phyloP scores from a whole-genome alignment of 2,888 invertebrate genomes.

The Hoplodrina ambigua region DNA sequence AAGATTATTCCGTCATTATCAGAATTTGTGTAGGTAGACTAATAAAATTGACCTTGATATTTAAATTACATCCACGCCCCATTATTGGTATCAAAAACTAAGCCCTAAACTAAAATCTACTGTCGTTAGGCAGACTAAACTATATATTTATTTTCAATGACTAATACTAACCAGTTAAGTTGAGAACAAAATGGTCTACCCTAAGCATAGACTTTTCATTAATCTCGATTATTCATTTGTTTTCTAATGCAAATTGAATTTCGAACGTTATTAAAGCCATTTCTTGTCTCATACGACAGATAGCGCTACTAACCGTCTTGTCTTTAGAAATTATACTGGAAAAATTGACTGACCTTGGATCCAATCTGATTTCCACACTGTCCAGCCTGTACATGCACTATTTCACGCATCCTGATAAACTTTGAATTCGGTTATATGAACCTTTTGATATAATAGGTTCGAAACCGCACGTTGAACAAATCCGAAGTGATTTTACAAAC shows the following conservation, averaged over 20 bases:
- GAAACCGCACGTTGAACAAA: conserved; percentile 51
- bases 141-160: background rate
- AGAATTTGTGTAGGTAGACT: conserved; percentile 23
- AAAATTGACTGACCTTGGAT: conserved; percentile 92
- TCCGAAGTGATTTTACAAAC: conserved; percentile 41
- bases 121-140: conserved; percentile 4
- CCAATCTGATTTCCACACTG: conserved; percentile 99
- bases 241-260: conserved; percentile 38
- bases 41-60: conserved; percentile 35
- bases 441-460: conserved; percentile 42
- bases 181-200: conserved; percentile 25
- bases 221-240: background rate
- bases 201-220: conserved; percentile 11
- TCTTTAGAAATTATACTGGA: conserved; percentile 22
- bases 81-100: conserved; percentile 1
- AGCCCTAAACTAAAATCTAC: conserved; percentile 2
- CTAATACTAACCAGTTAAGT: background rate
- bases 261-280: conserved; percentile 5
- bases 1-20: conserved; percentile 29
- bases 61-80: conserved; percentile 29
- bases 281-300: conserved; percentile 7
- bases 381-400: conserved; percentile 97
- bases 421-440: conserved; percentile 29
- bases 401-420: conserved; percentile 94
- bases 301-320: background rate